Percentiles rank a stretch among this genome's conserved stretches.
Conservation (phyloP, 2,888 invertebrate genomes). For the Leistus spinibarbis region DNA sequence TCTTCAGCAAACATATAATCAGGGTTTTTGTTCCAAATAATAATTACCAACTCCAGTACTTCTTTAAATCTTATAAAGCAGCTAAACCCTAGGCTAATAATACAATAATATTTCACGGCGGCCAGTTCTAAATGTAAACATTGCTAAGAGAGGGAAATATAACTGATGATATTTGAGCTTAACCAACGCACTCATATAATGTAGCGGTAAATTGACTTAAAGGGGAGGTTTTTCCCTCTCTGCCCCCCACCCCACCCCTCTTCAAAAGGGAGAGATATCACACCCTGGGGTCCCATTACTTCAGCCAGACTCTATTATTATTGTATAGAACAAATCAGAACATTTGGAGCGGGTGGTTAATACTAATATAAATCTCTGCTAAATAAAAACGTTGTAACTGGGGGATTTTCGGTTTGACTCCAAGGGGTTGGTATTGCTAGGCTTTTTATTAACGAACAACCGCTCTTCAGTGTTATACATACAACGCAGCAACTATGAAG, state of each 20-base stretch:
- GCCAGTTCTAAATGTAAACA: background rate
- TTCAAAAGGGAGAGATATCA: slow-evolving; percentile 53
- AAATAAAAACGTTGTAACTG: slow-evolving; percentile 54
- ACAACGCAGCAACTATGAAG: background rate
- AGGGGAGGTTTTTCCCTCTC: slow-evolving; percentile 41
- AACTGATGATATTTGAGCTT: slow-evolving; percentile 44
- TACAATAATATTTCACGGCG: background rate
- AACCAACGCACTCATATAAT: slow-evolving; percentile 57
- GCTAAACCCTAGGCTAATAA: background rate
- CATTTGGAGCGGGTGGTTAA: slow-evolving; percentile 56
- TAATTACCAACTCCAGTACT: no score
- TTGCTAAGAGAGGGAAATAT: background rate
- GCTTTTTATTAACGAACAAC: slow-evolving; percentile 20
- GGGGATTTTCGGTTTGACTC: slow-evolving; percentile 44
- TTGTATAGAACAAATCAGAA: slow-evolving; percentile 60
- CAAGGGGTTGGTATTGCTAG: slow-evolving; percentile 26
- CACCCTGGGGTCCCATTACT: slow-evolving; percentile 58
- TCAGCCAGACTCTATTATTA: slow-evolving; percentile 59
- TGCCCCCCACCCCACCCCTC: slow-evolving; percentile 44
- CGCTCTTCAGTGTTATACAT: background rate
- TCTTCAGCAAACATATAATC: no score
- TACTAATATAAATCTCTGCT: slow-evolving; percentile 58
- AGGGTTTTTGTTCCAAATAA: no score
- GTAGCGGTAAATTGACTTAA: slow-evolving; percentile 59
- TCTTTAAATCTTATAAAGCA: background rate